phyloP scores from a whole-genome alignment of 2,888 invertebrate genomes.

The Oscheius sp. region DNA sequence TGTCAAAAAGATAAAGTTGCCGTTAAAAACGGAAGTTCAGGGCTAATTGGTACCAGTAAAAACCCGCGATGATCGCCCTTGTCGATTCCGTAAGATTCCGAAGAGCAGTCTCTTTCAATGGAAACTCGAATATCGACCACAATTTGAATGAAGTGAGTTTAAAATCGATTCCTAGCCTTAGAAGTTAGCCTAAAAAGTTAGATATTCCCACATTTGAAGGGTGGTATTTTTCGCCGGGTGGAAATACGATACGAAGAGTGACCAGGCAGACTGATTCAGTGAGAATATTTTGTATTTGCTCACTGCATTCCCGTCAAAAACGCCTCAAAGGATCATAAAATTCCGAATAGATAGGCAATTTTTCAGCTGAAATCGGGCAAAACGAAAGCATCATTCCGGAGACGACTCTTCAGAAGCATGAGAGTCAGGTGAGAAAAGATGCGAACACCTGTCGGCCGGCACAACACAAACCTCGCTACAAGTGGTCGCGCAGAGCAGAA shows the following conservation, averaged over 20 bases:
- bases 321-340: background rate
- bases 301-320: background rate
- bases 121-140: background rate
- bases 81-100: background rate
- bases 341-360: background rate
- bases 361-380: background rate
- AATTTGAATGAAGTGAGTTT: background rate
- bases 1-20: too few relatives aligned
- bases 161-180: too few relatives aligned
- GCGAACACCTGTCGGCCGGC: background rate
- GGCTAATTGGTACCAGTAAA: too few relatives aligned
- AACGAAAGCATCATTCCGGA: background rate
- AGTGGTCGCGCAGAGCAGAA: background rate
- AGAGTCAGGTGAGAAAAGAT: background rate
- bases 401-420: slow-evolving; percentile 9
- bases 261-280: background rate
- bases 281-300: background rate
- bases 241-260: too few relatives aligned
- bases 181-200: too few relatives aligned
- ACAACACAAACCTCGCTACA: background rate
- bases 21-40: too few relatives aligned
- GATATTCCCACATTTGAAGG: too few relatives aligned
- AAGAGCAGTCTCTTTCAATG: slow-evolving; percentile 4
- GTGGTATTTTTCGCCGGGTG: too few relatives aligned
- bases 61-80: slow-evolving; percentile 1